Base-by-base conservation (phyloP, 2,888 invertebrate genomes). In the Pristionchus entomophagus region DNA sequence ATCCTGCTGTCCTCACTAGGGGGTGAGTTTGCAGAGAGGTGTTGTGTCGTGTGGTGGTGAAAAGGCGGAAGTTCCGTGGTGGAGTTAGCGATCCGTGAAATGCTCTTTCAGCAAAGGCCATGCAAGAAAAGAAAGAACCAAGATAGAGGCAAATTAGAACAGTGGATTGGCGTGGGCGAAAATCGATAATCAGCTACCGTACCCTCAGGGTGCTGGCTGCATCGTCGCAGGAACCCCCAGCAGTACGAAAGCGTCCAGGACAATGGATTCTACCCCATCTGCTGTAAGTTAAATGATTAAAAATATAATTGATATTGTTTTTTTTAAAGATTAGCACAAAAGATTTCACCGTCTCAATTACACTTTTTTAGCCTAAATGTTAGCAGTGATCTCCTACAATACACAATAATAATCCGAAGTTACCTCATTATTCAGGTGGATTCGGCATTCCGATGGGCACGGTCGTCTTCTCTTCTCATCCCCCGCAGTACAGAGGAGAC, bases 381-480 rank as follows among this genome's bases (percentile, higher is more conserved):
- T n/a, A 59, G 59, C n/a, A 59, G 59, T n/a, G 3, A 29, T 59
- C 59, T 10, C 26, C 3, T 0, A 19, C 17, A 51, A 5, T 0
- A 14, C 22, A 22, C 51, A 26, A 14, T 26, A 77, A 14, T 26
- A 77, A 77, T 2, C n/a, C n/a, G n/a, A n/a, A n/a, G n/a, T n/a
- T n/a, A n/a, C n/a, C n/a, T 59, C 6, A 59, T 59, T 8, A 51
- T 17, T 32, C 87, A 92, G 92, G 92, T 87, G 93, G 93, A 6
- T 91, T 93, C 88, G 93, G 93, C 22, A 91, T 93, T 69, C 92
- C 92, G 17, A 88, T 91, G 88, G 92, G 92, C 29, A 92, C 92
- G 12, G 91, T 93, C 26, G 93, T 93, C 49, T 92, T 93, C 90
- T 92, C 92, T 32, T 92, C 92, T 12, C 93, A 93, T 88, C 93